Percentiles rank a stretch among this genome's conserved stretches.
Evolutionary conservation across 2,888 invertebrate genomes (phyloP).

Genomic region (Galerucella nymphaeae): DNA sequence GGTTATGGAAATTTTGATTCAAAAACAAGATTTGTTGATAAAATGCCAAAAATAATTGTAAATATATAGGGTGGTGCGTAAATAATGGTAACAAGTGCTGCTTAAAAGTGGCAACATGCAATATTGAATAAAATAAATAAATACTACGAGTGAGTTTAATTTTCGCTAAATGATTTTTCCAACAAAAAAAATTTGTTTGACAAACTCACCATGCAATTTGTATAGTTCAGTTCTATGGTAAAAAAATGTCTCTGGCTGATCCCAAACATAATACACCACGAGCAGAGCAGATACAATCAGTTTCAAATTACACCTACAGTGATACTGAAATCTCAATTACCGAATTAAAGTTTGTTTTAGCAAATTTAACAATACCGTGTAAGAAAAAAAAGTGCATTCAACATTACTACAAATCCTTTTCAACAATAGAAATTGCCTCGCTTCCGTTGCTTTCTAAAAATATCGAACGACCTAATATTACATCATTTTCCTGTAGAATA

Average conservation of each 20-base stretch:
- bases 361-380: background rate
- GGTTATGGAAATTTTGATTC: too few species aligned
- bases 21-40: too few species aligned
- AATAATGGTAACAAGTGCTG: too few species aligned
- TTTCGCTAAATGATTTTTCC: too few species aligned
- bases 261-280: background rate
- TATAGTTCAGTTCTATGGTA: background rate
- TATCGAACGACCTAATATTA: constrained; percentile 26
- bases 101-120: too few species aligned
- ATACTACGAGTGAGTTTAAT: too few species aligned
- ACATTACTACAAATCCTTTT: constrained; percentile 1
- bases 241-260: background rate
- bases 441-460: constrained; percentile 35
- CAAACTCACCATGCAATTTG: background rate
- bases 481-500: constrained; percentile 22
- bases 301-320: background rate
- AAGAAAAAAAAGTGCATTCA: constrained; percentile 11
- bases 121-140: too few species aligned
- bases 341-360: too few species aligned
- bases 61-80: too few species aligned
- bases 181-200: background rate
- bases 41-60: too few species aligned
- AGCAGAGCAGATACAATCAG: background rate
- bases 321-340: background rate
- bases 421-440: constrained; percentile 16